phyloP scores from a whole-genome alignment of 2,888 invertebrate species.

The Lobophora halterata region DNA sequence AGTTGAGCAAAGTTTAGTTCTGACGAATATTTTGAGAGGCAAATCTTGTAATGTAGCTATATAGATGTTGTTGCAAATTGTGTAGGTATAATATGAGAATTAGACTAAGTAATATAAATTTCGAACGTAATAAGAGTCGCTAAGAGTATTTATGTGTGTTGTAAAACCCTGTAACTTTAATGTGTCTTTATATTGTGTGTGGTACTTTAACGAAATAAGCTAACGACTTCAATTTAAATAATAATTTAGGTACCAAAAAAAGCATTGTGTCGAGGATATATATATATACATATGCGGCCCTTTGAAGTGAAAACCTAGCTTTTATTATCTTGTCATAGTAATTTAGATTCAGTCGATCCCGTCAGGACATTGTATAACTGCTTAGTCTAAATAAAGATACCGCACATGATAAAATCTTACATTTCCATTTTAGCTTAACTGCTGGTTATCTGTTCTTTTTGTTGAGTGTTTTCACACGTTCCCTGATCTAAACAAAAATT shows the following conservation, averaged over 20 bases:
- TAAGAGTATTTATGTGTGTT: constrained; percentile 21
- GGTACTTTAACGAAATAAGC: constrained; percentile 9
- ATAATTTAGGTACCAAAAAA: too few relatives aligned
- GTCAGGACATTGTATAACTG: too few relatives aligned
- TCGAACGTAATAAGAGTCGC: constrained; percentile 20
- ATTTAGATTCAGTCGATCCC: too few relatives aligned
- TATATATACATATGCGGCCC: too few relatives aligned
- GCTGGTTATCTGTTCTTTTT: constrained; percentile 9
- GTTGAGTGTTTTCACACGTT: too few relatives aligned
- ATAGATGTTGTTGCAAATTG: constrained; percentile 61
- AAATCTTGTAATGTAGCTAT: constrained; percentile 54
- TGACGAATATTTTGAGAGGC: constrained; percentile 3
- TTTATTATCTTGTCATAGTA: too few relatives aligned
- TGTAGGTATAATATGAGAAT: constrained; percentile 44
- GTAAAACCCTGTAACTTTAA: constrained; percentile 16
- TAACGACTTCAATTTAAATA: too few relatives aligned
- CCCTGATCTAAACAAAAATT: too few relatives aligned
- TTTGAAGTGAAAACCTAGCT: too few relatives aligned
- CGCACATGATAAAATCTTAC: constrained; percentile 2
- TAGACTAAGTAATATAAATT: constrained; percentile 18
- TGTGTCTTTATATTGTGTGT: constrained; percentile 9
- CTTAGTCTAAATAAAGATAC: too few relatives aligned
- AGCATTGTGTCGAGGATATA: constrained; percentile 2
- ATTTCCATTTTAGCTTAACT: constrained; percentile 4
- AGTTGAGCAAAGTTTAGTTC: too few relatives aligned